These are phyloP conservation scores for Acropternis orthonyx DNA, from an alignment of 2,797 vertebrate species.

Conservation along the genomic window DNA sequence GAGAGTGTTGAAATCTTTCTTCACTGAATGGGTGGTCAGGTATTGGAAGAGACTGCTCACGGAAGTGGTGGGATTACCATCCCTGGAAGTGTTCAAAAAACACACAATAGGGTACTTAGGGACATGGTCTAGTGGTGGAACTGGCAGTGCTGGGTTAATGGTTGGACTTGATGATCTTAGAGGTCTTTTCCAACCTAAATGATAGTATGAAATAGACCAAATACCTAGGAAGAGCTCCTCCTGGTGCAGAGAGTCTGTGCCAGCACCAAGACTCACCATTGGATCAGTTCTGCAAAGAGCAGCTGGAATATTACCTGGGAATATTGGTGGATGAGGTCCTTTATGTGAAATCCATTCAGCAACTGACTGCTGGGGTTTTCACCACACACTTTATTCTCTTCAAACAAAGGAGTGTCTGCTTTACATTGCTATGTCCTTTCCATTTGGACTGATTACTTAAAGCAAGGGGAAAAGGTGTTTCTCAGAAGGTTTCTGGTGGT, in stretches of 20 bases:
- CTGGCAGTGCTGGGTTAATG: not conserved
- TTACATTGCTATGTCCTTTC: not conserved
- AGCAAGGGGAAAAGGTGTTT: not conserved
- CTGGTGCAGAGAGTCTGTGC: not conserved
- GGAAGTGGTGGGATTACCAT: not conserved
- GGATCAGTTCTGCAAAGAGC: not conserved
- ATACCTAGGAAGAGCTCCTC: not conserved
- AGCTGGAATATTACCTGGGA: not conserved
- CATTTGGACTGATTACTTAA: not conserved
- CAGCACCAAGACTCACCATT: not conserved
- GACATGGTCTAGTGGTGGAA: not conserved
- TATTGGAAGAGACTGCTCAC: not conserved
- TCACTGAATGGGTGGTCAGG: not conserved
- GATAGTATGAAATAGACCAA: not conserved
- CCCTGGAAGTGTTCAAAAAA: not conserved
- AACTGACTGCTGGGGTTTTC: not conserved
- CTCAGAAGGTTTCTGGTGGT: not conserved
- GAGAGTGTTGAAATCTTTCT: not conserved
- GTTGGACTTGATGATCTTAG: not conserved
- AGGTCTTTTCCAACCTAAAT: not conserved
- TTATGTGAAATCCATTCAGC: not conserved
- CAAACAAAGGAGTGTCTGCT: not conserved
- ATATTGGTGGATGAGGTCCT: not conserved
- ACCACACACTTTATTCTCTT: not conserved
- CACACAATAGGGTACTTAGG: not conserved